Conservation (phyloP, 30 jellyfish, hydroid and myxozoan genomes). For the Clytia hemisphaerica region DNA sequence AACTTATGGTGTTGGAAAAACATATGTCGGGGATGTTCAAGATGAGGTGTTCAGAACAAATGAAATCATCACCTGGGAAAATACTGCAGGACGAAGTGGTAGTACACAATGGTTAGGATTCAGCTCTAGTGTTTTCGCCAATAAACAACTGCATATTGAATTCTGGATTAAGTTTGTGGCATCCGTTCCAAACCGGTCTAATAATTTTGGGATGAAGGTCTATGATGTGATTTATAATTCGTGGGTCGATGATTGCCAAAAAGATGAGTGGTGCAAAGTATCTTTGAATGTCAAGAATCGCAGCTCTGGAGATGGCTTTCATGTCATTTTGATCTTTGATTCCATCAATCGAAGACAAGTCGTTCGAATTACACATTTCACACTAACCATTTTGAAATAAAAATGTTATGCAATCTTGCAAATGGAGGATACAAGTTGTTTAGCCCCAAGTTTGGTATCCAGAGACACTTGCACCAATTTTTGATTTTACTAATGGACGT, state of each 20-base stretch:
- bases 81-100: too few species aligned
- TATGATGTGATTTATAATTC: not conserved
- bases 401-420: too few species aligned
- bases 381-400: too few species aligned
- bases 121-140: not conserved
- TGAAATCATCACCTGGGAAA: too few species aligned
- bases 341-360: not conserved
- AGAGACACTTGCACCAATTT: too few species aligned
- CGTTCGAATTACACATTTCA: not conserved
- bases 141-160: not conserved
- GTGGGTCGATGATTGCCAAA: not conserved
- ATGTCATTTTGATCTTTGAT: slow-evolving; percentile 3
- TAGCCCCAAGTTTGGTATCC: too few species aligned
- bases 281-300: not conserved
- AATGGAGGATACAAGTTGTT: too few species aligned
- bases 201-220: not conserved
- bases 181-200: not conserved
- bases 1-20: too few species aligned
- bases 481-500: too few species aligned
- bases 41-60: too few species aligned
- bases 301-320: not conserved
- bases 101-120: not conserved
- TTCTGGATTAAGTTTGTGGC: slow-evolving; percentile 3
- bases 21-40: not conserved
- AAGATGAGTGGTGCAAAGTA: not conserved